phyloP scores from a whole-genome alignment of 2,113 vertebrate species.

The Asarcornis scutulata region DNA sequence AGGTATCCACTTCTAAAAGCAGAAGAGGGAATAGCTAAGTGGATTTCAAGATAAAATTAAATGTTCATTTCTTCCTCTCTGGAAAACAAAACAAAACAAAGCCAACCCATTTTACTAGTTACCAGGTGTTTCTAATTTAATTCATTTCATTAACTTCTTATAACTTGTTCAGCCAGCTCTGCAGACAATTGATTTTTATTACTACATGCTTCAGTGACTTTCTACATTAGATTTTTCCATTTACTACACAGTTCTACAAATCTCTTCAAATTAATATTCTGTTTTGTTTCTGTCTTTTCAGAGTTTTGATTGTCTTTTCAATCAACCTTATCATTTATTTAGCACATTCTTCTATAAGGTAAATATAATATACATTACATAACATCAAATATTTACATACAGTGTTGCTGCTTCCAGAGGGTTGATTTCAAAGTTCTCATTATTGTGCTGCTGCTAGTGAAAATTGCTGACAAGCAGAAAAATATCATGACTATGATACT shows the following conservation, averaged over 20 bases:
- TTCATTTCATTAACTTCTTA: conserved; percentile 54
- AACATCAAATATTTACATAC: not conserved
- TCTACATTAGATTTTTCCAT: not conserved
- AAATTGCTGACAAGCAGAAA: not conserved
- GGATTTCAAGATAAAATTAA: not conserved
- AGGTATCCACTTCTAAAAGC: not conserved
- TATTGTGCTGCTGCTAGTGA: not conserved
- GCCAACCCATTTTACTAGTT: not conserved
- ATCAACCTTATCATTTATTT: not conserved
- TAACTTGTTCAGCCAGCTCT: conserved; percentile 56
- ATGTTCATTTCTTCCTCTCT: not conserved
- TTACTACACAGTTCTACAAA: not conserved
- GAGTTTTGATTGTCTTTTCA: not conserved
- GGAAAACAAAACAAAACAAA: not conserved
- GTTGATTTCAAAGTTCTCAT: not conserved
- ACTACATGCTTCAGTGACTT: conserved; percentile 5
- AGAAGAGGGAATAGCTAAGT: not conserved
- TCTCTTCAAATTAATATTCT: not conserved
- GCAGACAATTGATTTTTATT: conserved; percentile 63
- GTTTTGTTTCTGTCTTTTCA: not conserved
- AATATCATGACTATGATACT: not conserved
- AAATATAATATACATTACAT: not conserved
- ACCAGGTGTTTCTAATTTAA: conserved; percentile 57
- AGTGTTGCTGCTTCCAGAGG: not conserved
- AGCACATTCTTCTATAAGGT: not conserved